Evolutionary conservation across 92 coral and sea anemone species (phyloP).

Genomic region (Epizoanthus fatuus): DNA sequence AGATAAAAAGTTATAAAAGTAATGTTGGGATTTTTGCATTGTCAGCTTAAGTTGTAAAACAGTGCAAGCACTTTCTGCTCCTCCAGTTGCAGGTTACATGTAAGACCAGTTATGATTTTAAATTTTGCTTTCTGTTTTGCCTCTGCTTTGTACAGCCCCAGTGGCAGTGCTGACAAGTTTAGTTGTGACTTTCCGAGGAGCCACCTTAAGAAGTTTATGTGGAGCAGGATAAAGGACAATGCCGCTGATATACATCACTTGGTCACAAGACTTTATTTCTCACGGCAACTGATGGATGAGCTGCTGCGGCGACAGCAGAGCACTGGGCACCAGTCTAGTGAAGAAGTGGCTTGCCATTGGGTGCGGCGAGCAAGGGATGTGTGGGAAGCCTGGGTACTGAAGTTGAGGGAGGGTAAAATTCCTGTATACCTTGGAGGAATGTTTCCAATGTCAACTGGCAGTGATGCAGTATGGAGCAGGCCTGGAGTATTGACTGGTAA

Average conservation of each 20-base stretch:
- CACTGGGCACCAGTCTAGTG: slow-evolving; percentile 67
- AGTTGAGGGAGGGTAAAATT: slow-evolving; percentile 51
- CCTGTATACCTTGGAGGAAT: slow-evolving; percentile 93
- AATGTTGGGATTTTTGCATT: too few species aligned
- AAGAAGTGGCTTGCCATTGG: slow-evolving; percentile 83
- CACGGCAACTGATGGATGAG: slow-evolving; percentile 54
- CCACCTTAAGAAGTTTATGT: slow-evolving; percentile 76
- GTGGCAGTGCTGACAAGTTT: neutral
- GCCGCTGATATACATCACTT: slow-evolving; percentile 81
- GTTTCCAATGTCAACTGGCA: slow-evolving; percentile 80
- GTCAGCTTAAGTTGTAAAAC: too few species aligned
- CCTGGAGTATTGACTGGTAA: slow-evolving; percentile 88
- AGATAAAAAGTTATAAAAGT: too few species aligned
- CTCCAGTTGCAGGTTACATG: neutral
- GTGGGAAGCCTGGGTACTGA: slow-evolving; percentile 84
- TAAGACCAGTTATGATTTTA: too few species aligned
- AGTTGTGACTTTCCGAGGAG: slow-evolving; percentile 80
- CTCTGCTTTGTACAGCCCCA: neutral
- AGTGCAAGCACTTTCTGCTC: neutral
- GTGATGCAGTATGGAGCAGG: slow-evolving; percentile 85
- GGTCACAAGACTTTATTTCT: slow-evolving; percentile 72
- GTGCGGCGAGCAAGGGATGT: slow-evolving; percentile 67
- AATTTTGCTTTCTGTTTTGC: too few species aligned
- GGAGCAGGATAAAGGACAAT: slow-evolving; percentile 68
- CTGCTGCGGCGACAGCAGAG: slow-evolving; percentile 64